Evolutionary conservation across 2,888 invertebrate species (phyloP).

Genomic region (Choreutis nemorana): DNA sequence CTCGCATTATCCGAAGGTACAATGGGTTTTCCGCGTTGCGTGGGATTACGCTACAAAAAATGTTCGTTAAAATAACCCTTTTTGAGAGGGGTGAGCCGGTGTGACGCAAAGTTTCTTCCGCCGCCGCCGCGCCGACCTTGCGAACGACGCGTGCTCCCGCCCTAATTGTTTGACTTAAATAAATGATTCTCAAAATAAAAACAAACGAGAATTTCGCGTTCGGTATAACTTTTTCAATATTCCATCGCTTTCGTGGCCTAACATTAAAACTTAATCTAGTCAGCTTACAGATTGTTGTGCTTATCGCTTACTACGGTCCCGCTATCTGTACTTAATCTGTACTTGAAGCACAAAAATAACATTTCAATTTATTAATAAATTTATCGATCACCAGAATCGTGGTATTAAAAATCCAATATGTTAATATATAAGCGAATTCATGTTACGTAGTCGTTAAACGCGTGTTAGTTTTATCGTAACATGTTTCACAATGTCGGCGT

Average conservation of each 20-base stretch:
- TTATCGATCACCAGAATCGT: too few species aligned
- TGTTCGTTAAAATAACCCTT: constrained; percentile 46
- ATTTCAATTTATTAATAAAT: too few species aligned
- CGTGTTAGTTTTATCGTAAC: neutral
- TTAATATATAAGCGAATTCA: too few species aligned
- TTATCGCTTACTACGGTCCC: too few species aligned
- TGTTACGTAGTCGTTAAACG: neutral
- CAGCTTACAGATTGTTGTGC: constrained; percentile 1
- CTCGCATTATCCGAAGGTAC: constrained; percentile 29
- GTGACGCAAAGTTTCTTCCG: constrained; percentile 53
- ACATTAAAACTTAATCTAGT: constrained; percentile 21
- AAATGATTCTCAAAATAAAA: constrained; percentile 61
- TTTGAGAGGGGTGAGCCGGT: constrained; percentile 35
- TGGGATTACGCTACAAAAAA: constrained; percentile 54
- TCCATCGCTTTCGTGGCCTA: constrained; percentile 34
- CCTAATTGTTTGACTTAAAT: constrained; percentile 64
- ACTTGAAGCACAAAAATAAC: too few species aligned
- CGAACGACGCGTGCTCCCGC: constrained; percentile 35
- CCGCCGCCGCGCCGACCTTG: constrained; percentile 32
- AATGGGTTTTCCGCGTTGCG: constrained; percentile 30
- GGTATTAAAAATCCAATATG: too few species aligned
- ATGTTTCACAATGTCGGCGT: constrained; percentile 5
- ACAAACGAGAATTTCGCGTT: constrained; percentile 59
- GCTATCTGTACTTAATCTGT: too few species aligned
- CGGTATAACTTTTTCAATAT: constrained; percentile 50